These are phyloP conservation scores for Hydroisotoma schaefferi DNA, from an alignment of 2,888 invertebrate genomes.

Conservation along the genomic window DNA sequence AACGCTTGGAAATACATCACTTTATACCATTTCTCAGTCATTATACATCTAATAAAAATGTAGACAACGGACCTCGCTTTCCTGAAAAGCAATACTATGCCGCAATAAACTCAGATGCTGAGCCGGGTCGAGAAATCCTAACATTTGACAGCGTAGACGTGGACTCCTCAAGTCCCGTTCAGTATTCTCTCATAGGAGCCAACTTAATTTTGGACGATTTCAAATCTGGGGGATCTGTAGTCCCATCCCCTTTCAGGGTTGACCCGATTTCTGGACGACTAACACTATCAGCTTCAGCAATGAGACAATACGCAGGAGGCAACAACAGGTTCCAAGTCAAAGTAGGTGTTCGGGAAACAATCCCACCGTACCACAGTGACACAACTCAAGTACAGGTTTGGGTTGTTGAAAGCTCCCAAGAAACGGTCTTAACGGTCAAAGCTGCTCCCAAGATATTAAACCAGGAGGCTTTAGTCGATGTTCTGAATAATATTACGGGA, in stretches of 20 bases:
- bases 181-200: slow-evolving; percentile 41
- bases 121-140: slow-evolving; percentile 45
- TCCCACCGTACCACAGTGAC: slow-evolving; percentile 72
- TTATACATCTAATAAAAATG: too few relatives aligned
- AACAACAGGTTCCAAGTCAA: slow-evolving; percentile 82
- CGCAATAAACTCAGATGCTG: slow-evolving; percentile 45
- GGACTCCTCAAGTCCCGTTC: slow-evolving; percentile 39
- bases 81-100: slow-evolving; percentile 42
- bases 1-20: not conserved
- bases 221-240: slow-evolving; percentile 65
- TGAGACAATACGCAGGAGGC: slow-evolving; percentile 73
- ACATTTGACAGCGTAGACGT: slow-evolving; percentile 40
- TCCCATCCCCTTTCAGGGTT: slow-evolving; percentile 82
- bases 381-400: slow-evolving; percentile 79
- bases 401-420: slow-evolving; percentile 80
- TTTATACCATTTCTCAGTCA: not conserved
- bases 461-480: slow-evolving; percentile 66
- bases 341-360: slow-evolving; percentile 75
- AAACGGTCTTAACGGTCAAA: slow-evolving; percentile 79
- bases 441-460: slow-evolving; percentile 73
- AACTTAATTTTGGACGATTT: slow-evolving; percentile 46
- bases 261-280: slow-evolving; percentile 65
- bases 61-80: slow-evolving; percentile 39
- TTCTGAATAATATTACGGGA: slow-evolving; percentile 71
- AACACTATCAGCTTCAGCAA: slow-evolving; percentile 68